A percentile compares a stretch with the other conserved stretches of the same genome.
Evolutionary conservation across 2,797 vertebrate genomes (phyloP).

Genomic region (Acanthornis magna): DNA sequence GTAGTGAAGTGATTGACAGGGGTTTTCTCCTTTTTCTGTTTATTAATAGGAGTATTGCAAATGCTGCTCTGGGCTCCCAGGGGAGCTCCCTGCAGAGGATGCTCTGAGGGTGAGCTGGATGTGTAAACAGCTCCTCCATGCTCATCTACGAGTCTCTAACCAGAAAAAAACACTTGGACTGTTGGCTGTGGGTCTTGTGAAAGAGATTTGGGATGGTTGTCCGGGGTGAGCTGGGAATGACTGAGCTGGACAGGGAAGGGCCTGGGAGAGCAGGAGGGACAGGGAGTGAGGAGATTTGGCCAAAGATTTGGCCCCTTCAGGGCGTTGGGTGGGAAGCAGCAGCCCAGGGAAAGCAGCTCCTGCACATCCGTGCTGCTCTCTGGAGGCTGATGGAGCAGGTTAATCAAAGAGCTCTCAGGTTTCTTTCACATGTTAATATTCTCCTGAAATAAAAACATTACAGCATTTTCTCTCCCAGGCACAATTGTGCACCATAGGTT

Average conservation of each 20-base stretch:
- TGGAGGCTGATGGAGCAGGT: slow-evolving; percentile 8
- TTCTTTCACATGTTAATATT: slow-evolving; percentile 49
- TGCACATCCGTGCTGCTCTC: neutral
- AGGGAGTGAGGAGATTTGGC: neutral
- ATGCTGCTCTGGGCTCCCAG: neutral
- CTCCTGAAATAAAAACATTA: slow-evolving; percentile 34
- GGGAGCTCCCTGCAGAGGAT: neutral
- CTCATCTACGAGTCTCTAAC: neutral
- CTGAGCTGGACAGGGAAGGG: neutral
- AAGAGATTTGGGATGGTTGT: neutral
- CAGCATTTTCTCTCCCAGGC: slow-evolving; percentile 39
- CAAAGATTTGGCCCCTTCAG: neutral
- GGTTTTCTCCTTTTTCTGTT: neutral
- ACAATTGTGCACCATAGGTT: slow-evolving; percentile 14
- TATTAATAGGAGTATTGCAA: neutral
- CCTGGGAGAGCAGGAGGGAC: neutral
- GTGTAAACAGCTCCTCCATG: neutral
- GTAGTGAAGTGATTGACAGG: neutral
- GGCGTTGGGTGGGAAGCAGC: neutral
- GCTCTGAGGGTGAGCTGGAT: neutral
- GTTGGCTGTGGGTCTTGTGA: neutral
- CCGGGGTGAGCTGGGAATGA: neutral
- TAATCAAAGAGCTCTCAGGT: slow-evolving; percentile 43
- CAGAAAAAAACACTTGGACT: neutral
- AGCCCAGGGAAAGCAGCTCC: slow-evolving; percentile 27